Evolutionary conservation across 2,113 vertebrate species (phyloP), one percentile per base, ranked within the genome.

Genomic region (Boleophthalmus pectinirostris): DNA sequence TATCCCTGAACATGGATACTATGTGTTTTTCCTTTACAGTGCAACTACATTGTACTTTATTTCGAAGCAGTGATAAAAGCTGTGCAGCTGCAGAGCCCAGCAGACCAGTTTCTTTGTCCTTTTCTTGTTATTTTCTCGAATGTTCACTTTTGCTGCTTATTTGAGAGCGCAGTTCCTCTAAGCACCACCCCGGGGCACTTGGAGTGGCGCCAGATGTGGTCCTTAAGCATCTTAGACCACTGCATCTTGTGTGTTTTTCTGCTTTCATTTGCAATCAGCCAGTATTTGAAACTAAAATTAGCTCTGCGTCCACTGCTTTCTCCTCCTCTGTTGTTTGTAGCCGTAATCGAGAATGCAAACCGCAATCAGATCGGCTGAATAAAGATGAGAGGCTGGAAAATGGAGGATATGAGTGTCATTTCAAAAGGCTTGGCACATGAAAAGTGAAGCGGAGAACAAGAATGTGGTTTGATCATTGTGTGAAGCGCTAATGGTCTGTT

Each of bases 171-270:
- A 61, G 78, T 76, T 88, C 80, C 77, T 85, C 75, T 80, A 23
- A 71, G 76, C 49, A 66, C 80, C 75, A 66, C 73, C 86, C 65
- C 58, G 12, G 74, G 89, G 90, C 79, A 78, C 81, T 79, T 91
- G 87, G 85, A 90, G 85, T 68, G 43, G 69, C 67, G 90, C 86
- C 90, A 91, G 89, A 92, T 92, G 87, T 91, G 78, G 63, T 83
- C 57, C 78, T 87, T 74, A 76, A 66, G 38, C 75, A 56, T 69
- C 18, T 24, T 43, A 69, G 64, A 87, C 82, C n/a, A 70, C 74
- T 60, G 81, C 47, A 70, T 77, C 69, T 72, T 70, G 66, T 70
- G 58, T 73, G 0, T 72, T 78, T 66, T 74, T 68, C 47, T 73
- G 66, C 74, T 35, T 83, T 88, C 73, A 83, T 87, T 80, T 74